Percentiles rank a stretch among this genome's conserved stretches.
Conservation (phyloP, 2,113 vertebrate species). For the Periophthalmodon schlosseri region DNA sequence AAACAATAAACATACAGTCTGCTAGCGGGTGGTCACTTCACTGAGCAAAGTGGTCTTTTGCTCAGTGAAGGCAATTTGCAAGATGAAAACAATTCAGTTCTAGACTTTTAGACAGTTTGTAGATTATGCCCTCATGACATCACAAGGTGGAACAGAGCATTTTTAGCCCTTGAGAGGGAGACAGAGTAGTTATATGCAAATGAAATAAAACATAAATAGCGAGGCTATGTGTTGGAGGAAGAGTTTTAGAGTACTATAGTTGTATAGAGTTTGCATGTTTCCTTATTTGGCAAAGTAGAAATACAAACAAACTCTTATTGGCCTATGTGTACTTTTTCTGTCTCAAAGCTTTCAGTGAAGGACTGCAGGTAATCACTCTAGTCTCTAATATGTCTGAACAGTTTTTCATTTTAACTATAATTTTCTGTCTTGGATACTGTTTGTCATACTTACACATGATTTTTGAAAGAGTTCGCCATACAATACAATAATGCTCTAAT, state of each 20-base stretch:
- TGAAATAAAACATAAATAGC: too few species aligned
- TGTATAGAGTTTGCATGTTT: background rate
- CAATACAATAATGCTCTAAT: background rate
- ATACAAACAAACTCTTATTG: background rate
- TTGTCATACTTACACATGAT: background rate
- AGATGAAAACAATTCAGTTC: background rate
- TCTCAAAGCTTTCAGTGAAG: constrained; percentile 69
- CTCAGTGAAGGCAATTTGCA: too few species aligned
- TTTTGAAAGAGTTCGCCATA: too few species aligned
- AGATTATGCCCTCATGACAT: too few species aligned
- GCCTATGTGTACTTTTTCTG: constrained; percentile 43
- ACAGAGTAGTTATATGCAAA: too few species aligned
- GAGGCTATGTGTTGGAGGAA: too few species aligned
- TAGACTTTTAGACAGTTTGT: background rate
- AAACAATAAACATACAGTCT: too few species aligned
- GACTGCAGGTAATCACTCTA: constrained; percentile 25
- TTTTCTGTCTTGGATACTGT: background rate
- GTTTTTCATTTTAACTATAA: background rate
- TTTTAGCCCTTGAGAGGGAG: too few species aligned
- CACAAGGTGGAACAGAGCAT: too few species aligned
- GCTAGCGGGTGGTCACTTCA: too few species aligned
- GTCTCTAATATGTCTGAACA: background rate
- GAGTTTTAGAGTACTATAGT: too few species aligned
- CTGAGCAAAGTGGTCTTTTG: too few species aligned
- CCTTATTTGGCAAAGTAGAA: background rate